Conservation (phyloP, 2,113 vertebrate genomes). For the Ceuthmochares aereus region DNA sequence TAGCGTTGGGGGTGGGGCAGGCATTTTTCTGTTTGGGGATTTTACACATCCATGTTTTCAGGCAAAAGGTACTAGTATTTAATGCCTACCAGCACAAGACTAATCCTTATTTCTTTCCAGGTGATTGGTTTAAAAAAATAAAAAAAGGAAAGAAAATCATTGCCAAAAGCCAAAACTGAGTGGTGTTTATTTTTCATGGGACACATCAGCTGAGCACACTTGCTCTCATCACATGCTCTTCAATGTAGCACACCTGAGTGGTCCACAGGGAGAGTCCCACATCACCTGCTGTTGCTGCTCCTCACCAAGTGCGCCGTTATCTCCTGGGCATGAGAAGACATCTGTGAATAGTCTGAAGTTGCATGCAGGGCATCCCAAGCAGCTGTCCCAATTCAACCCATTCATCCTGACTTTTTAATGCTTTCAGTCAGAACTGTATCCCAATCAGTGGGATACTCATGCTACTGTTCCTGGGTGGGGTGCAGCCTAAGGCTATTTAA, state of each 20-base stretch:
- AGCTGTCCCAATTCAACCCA: background rate
- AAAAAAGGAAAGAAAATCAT: background rate
- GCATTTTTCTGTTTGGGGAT: background rate
- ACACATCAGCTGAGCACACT: background rate
- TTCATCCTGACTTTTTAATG: background rate
- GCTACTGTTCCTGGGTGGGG: background rate
- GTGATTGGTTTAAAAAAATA: background rate
- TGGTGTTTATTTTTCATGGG: background rate
- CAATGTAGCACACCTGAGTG: fast-evolving
- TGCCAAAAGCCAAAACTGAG: background rate
- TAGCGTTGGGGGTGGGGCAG: background rate
- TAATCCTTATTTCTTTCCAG: background rate
- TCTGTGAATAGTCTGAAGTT: background rate
- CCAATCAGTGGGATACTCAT: background rate
- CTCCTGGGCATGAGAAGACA: background rate
- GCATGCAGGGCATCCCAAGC: background rate
- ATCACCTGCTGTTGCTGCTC: background rate
- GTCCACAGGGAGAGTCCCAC: background rate
- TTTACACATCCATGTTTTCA: background rate
- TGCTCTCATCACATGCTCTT: background rate
- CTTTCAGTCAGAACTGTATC: background rate
- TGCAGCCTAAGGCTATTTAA: background rate
- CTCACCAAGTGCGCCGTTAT: background rate
- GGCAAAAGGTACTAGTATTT: background rate
- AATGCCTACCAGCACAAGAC: background rate